Evolutionary conservation across 2,797 vertebrate species (phyloP).

Genomic region (Sebastes kiyomatsui): DNA sequence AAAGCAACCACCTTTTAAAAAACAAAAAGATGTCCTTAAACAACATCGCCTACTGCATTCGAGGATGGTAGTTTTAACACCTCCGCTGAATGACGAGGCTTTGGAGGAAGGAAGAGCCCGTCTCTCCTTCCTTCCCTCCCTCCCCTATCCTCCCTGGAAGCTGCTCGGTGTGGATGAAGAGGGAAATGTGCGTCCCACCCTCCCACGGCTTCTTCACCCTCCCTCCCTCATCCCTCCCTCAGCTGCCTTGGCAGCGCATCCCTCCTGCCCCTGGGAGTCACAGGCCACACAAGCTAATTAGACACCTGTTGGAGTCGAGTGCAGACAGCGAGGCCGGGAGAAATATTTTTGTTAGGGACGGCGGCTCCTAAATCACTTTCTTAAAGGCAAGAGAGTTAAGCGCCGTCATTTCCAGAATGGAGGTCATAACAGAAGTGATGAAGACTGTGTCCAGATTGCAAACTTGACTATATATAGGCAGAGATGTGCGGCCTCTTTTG

Average conservation of each 20-base stretch:
- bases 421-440: slow-evolving; percentile 25
- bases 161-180: slow-evolving; percentile 42
- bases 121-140: slow-evolving; percentile 2
- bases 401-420: slow-evolving; percentile 26
- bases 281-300: slow-evolving; percentile 76
- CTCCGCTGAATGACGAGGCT: not conserved
- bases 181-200: not conserved
- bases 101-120: slow-evolving; percentile 22
- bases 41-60: not conserved
- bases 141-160: slow-evolving; percentile 11
- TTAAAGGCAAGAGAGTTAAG: not conserved
- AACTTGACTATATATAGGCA: slow-evolving; percentile 51
- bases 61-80: slow-evolving; percentile 19
- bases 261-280: slow-evolving; percentile 51
- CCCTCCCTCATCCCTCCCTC: slow-evolving; percentile 33
- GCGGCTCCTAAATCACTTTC: slow-evolving; percentile 46
- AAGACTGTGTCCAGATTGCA: slow-evolving; percentile 42
- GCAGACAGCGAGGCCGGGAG: slow-evolving; percentile 38
- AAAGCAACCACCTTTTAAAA: not conserved
- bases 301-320: slow-evolving; percentile 77
- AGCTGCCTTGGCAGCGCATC: slow-evolving; percentile 68
- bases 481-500: slow-evolving; percentile 33
- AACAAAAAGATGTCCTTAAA: slow-evolving; percentile 14
- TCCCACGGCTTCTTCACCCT: not conserved
- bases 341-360: slow-evolving; percentile 23